Evolutionary conservation across 2,113 vertebrate genomes (phyloP).

Genomic region (Actenoides lindsayi): DNA sequence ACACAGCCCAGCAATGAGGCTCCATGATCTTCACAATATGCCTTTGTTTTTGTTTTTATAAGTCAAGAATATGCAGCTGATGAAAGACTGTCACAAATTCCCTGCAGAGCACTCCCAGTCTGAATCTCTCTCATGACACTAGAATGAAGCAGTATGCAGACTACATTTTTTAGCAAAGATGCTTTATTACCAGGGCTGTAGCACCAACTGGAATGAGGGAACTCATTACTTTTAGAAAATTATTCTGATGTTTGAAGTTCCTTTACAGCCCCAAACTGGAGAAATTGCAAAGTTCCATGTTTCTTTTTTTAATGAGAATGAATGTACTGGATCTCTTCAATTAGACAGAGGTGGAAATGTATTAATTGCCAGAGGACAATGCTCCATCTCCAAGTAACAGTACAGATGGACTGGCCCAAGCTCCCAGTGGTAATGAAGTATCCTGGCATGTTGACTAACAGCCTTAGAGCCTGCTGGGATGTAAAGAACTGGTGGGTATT

Average conservation of each 20-base stretch:
- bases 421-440: neutral
- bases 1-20: neutral
- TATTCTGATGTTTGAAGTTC: conserved; percentile 49
- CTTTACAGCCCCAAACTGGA: conserved; percentile 20
- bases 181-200: conserved; percentile 27
- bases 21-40: conserved; percentile 32
- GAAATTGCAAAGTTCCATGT: conserved; percentile 17
- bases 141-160: conserved; percentile 44
- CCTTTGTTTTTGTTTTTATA: conserved; percentile 59
- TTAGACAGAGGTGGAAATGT: conserved; percentile 29
- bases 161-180: conserved; percentile 42
- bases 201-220: conserved; percentile 12
- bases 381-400: neutral
- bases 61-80: conserved; percentile 57
- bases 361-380: conserved; percentile 27
- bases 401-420: neutral
- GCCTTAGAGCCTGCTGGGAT: neutral
- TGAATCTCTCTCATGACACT: conserved; percentile 39
- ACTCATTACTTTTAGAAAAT: conserved; percentile 63
- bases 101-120: conserved; percentile 20
- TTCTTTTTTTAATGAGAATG: conserved; percentile 40
- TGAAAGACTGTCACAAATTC: conserved; percentile 59
- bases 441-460: conserved; percentile 7
- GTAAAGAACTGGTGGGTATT: neutral
- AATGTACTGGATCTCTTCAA: conserved; percentile 26